These are phyloP conservation scores for Harpegnathos saltator DNA, from an alignment of 1,140 invertebrate genomes.

Conservation along the genomic window DNA sequence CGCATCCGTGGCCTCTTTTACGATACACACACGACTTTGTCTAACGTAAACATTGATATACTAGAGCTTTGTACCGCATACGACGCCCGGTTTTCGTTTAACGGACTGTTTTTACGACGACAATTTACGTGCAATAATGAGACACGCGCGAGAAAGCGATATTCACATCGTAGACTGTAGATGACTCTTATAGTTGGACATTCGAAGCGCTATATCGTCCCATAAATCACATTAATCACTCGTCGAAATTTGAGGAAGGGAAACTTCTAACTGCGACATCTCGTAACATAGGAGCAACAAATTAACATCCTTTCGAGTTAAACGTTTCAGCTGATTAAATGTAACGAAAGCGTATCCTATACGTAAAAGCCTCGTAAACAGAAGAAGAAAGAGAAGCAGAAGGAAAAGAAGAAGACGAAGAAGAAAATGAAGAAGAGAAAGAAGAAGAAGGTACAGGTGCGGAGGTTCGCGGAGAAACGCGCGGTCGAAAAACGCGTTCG, in stretches of 20 bases:
- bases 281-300: constrained; percentile 37
- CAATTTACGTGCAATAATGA: constrained; percentile 29
- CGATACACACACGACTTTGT: constrained; percentile 29
- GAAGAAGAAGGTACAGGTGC: constrained; percentile 13
- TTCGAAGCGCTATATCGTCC: constrained; percentile 46
- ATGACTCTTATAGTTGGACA: constrained; percentile 16
- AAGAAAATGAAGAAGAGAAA: neutral
- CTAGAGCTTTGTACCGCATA: constrained; percentile 38
- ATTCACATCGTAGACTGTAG: constrained; percentile 44
- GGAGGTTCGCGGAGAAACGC: neutral
- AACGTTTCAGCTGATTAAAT: constrained; percentile 36
- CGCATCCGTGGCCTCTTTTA: constrained; percentile 59
- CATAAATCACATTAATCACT: constrained; percentile 52
- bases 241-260: constrained; percentile 27
- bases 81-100: constrained; percentile 14
- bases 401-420: neutral
- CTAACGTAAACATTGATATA: constrained; percentile 31
- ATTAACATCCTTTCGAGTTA: constrained; percentile 26
- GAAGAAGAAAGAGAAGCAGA: neutral
- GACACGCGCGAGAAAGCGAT: constrained; percentile 19
- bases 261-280: constrained; percentile 32
- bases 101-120: constrained; percentile 35
- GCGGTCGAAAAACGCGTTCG: neutral
- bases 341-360: constrained; percentile 32
- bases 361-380: constrained; percentile 41